Base-by-base conservation (phyloP, 1,140 invertebrate species). In the Pygmarrhopalites habei region DNA sequence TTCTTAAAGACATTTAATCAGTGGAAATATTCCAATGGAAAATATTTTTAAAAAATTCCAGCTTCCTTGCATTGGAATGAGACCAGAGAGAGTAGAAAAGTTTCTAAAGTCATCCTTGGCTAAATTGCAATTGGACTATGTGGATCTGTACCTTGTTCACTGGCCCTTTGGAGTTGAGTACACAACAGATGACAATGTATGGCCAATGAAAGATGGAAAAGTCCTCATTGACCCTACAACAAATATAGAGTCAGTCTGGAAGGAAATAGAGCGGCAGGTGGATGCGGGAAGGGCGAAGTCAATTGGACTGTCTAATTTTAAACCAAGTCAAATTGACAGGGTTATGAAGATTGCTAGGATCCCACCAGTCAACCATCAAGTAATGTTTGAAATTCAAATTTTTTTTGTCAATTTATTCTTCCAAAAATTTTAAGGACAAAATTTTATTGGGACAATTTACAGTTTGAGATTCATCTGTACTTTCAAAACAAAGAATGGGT, bases 81-180 rank as follows among this genome's bases (percentile, higher is more conserved):
- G 65, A 28, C 81, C 86, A 19, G 80, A 81, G 15, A 17, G 19
- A n/a, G 60, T 61, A 0, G 35, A 39, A 19, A 2, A 30, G 3
- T 72, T 65, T 43, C 58, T 77, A 35, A 72, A 72, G 15, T 66
- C 73, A 44, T 77, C 75, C 1, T 60, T 80, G 26, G 66, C 72
- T 28, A 60, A 56, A 4, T 64, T 78, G 4, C 53, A 73, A 39
- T 39, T 77, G 7, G 72, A 74, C 10, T 79, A 78, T 56, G 71
- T 80, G 14, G 79, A 80, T 56, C 70, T 80, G 12, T 77, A 91
- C 74, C 76, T 93, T 7, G 80, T 93, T 55, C 90, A 94, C 65
- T 82, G 83, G 28, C 90, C 92, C 0, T 87, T 89, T 73, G 82
- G 80, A 1, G 84, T 86, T 61, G 58, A 75, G 3, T 74, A 78